Percentiles rank a stretch among this genome's conserved stretches.
Evolutionary conservation across 2,113 vertebrate species (phyloP).

Genomic region (Callocephalon fimbriatum): DNA sequence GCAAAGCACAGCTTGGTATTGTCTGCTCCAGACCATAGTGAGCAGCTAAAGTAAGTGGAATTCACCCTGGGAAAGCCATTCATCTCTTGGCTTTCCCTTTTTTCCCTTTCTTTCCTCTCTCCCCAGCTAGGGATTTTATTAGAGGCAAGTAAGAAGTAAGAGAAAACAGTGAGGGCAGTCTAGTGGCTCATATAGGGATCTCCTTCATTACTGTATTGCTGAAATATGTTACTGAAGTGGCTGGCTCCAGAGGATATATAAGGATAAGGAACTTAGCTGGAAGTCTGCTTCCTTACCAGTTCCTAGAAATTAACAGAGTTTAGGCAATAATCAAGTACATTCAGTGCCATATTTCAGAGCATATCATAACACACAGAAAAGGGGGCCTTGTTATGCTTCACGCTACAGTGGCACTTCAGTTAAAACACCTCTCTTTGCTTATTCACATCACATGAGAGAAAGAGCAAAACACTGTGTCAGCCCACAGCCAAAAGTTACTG

Average conservation of each 20-base stretch:
- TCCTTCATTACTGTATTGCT: conserved; percentile 22
- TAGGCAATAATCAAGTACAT: conserved; percentile 44
- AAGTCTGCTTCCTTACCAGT: conserved; percentile 24
- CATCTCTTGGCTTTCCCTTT: background rate
- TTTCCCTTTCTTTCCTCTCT: background rate
- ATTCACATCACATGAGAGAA: conserved; percentile 47
- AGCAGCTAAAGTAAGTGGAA: background rate
- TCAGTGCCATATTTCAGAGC: conserved; percentile 39
- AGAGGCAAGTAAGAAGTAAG: background rate
- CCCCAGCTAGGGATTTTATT: background rate
- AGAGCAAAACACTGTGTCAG: background rate
- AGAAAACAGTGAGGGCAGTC: background rate
- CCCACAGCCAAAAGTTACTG: background rate
- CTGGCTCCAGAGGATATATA: background rate
- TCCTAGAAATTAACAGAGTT: conserved; percentile 57
- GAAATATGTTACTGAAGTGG: conserved; percentile 31
- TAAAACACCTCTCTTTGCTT: conserved; percentile 49
- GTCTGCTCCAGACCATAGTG: background rate
- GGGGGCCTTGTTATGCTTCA: background rate
- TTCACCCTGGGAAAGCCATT: background rate
- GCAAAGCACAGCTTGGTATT: background rate
- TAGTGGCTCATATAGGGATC: background rate
- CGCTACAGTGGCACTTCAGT: conserved; percentile 9
- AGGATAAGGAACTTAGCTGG: conserved; percentile 58
- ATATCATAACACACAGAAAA: background rate